phyloP scores from a whole-genome alignment of 1,140 invertebrate genomes.

The Bathynomus jamesi region DNA sequence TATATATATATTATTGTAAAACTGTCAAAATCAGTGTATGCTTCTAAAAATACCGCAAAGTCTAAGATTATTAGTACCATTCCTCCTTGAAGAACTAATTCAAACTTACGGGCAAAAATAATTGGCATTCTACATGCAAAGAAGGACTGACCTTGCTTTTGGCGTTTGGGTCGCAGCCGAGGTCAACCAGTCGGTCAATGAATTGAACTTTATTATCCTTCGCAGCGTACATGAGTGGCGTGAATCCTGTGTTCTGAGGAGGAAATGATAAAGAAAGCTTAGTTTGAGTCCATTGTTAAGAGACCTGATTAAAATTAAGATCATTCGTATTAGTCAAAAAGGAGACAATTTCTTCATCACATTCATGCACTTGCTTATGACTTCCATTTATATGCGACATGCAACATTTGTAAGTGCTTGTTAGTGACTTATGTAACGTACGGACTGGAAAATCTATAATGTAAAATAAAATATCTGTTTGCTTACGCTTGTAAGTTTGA shows the following conservation, averaged over 20 bases:
- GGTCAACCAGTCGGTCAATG: conserved; percentile 79
- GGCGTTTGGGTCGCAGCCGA: conserved; percentile 82
- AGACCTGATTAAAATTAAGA: no score
- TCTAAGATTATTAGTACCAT: no score
- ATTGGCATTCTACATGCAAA: background rate
- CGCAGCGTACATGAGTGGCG: conserved; percentile 87
- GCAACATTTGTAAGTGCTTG: no score
- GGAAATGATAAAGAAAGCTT: no score
- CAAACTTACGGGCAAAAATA: background rate
- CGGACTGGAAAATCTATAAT: no score
- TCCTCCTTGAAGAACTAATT: background rate
- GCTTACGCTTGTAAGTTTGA: no score
- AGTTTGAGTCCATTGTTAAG: no score
- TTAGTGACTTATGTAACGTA: no score
- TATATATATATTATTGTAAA: background rate
- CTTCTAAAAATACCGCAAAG: no score
- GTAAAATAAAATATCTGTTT: no score
- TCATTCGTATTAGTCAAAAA: conserved; percentile 15
- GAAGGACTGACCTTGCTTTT: conserved; percentile 70
- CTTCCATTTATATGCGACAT: no score
- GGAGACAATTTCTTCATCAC: background rate
- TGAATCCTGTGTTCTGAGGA: conserved; percentile 78
- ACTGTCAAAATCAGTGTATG: background rate
- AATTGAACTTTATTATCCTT: conserved; percentile 86
- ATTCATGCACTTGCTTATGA: no score